Percentiles rank a stretch among this genome's conserved stretches.
Conservation (phyloP, 2,113 vertebrate species). For the Fukomys damarensis region DNA sequence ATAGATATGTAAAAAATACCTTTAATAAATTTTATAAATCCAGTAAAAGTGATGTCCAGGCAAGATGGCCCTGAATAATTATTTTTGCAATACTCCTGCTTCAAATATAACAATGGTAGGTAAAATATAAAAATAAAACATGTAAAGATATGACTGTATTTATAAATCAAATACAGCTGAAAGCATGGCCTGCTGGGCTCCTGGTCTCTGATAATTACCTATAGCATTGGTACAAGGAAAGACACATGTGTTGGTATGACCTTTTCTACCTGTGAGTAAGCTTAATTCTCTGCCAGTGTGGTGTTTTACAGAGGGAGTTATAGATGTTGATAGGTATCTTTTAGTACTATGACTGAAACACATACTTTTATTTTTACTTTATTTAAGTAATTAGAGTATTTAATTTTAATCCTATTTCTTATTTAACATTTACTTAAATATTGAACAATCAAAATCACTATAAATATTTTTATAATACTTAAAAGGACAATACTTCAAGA, state of each 20-base stretch:
- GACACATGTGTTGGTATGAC: not conserved
- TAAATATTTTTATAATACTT: conserved; percentile 52
- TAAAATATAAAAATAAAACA: not conserved
- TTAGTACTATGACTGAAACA: not conserved
- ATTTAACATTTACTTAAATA: conserved; percentile 48
- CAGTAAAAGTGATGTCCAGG: not conserved
- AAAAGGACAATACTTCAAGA: not conserved
- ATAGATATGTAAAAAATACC: not conserved
- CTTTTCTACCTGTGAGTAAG: not conserved
- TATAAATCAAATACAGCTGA: not conserved
- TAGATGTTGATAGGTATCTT: not conserved
- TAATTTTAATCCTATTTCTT: conserved; percentile 6
- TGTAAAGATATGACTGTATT: not conserved
- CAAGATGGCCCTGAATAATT: not conserved
- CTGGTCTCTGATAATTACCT: not conserved
- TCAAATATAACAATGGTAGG: not conserved
- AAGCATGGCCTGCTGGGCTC: not conserved
- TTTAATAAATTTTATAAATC: not conserved
- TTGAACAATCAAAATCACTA: not conserved
- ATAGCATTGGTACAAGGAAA: not conserved
- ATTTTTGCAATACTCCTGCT: not conserved
- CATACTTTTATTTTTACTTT: not conserved
- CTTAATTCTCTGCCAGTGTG: not conserved
- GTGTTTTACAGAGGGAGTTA: not conserved
- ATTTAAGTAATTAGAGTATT: not conserved